Evolutionary conservation across 2,797 vertebrate species (phyloP).

Genomic region (Schizopygopsis malacanthus): DNA sequence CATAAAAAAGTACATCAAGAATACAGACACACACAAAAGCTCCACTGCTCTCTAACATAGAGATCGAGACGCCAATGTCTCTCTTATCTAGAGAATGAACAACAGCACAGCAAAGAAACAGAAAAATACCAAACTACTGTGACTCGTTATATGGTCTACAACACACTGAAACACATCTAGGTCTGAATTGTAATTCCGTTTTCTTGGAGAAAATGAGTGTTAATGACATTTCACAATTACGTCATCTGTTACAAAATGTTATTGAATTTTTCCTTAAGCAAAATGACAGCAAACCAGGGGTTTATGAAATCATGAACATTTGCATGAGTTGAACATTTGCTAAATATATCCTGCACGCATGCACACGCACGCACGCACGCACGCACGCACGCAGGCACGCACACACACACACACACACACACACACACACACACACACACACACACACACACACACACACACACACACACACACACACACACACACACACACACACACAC

Average conservation of each 20-base stretch:
- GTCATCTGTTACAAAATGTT: neutral
- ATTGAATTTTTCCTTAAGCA: neutral
- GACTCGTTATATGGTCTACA: neutral
- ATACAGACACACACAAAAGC: neutral
- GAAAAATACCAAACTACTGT: neutral
- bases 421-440: too few species aligned
- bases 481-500: conserved; percentile 9
- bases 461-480: conserved; percentile 31
- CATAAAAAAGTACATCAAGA: neutral
- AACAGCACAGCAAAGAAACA: neutral
- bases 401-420: neutral
- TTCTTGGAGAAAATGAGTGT: neutral
- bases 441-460: conserved; percentile 10
- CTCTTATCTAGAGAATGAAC: conserved; percentile 2
- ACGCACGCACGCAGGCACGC: conserved; percentile 32
- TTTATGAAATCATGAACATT: neutral
- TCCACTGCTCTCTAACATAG: neutral
- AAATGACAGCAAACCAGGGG: neutral
- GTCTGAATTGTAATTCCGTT: neutral
- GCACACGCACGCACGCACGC: neutral
- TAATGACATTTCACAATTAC: neutral
- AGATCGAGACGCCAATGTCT: neutral
- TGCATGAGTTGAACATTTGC: neutral
- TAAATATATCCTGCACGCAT: neutral
- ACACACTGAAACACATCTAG: neutral